Evolutionary conservation across 2,888 invertebrate species (phyloP).

Genomic region (Punctoribates punctum): DNA sequence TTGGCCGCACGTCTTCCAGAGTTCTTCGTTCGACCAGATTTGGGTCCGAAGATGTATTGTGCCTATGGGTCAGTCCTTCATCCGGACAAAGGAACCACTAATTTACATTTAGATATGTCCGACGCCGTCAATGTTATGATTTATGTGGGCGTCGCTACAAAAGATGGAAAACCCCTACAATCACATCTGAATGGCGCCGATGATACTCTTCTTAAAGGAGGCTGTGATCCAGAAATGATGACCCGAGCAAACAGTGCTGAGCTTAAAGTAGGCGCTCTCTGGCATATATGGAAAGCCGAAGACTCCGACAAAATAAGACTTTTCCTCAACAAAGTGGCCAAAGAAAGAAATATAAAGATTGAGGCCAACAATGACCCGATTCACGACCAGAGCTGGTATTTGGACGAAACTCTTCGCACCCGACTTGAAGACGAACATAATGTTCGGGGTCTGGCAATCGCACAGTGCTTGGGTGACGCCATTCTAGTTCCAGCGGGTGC

Average conservation of each 20-base stretch:
- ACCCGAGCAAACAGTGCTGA: slow-evolving; percentile 71
- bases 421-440: slow-evolving; percentile 85
- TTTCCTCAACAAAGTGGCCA: slow-evolving; percentile 77
- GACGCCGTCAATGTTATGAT: slow-evolving; percentile 98
- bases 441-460: slow-evolving; percentile 89
- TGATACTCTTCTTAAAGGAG: slow-evolving; percentile 84
- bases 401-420: slow-evolving; percentile 79
- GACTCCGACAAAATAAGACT: slow-evolving; percentile 95
- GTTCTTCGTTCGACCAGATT: slow-evolving; percentile 87
- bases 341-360: slow-evolving; percentile 73
- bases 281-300: slow-evolving; percentile 92
- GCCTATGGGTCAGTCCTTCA: slow-evolving; percentile 70
- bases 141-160: slow-evolving; percentile 82
- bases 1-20: slow-evolving; percentile 84
- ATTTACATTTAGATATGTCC: slow-evolving; percentile 91
- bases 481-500: slow-evolving; percentile 98
- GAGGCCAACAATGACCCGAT: slow-evolving; percentile 92
- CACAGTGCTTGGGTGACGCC: slow-evolving; percentile 93
- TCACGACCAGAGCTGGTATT: slow-evolving; percentile 93
- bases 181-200: slow-evolving; percentile 63
- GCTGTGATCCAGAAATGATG: slow-evolving; percentile 82
- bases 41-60: slow-evolving; percentile 98
- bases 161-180: slow-evolving; percentile 55
- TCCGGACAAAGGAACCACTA: slow-evolving; percentile 84
- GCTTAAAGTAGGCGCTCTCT: slow-evolving; percentile 86